A percentile compares a stretch with the other conserved stretches of the same genome.
Evolutionary conservation across 2,797 vertebrate species (phyloP).

Genomic region (Lophotriccus pileatus): DNA sequence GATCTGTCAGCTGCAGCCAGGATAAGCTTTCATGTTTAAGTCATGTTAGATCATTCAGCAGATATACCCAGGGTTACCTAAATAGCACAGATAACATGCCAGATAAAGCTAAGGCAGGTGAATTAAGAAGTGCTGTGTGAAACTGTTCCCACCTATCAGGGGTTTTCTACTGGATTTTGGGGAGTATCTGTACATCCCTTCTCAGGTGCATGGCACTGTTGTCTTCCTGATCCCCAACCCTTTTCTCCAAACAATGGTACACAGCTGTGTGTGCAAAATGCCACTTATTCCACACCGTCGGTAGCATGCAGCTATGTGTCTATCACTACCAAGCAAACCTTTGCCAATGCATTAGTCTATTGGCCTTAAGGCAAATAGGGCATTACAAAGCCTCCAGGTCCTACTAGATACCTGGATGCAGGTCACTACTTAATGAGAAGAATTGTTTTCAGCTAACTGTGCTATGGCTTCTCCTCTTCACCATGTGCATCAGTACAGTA

Average conservation of each 20-base stretch:
- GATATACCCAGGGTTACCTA: background rate
- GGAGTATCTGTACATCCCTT: background rate
- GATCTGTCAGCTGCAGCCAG: background rate
- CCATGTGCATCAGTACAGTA: background rate
- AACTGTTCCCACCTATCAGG: background rate
- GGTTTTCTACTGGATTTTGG: background rate
- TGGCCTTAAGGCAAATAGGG: background rate
- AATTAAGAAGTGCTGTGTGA: background rate
- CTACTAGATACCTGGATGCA: background rate
- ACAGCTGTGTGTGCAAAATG: background rate
- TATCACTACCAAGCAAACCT: background rate
- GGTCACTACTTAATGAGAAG: background rate
- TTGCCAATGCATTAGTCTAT: background rate
- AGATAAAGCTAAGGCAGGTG: background rate
- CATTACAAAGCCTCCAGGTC: background rate
- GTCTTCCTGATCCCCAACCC: fast-evolving
- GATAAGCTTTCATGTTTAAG: slow-evolving; percentile 8
- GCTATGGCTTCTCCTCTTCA: background rate
- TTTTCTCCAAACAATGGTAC: background rate
- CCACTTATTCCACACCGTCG: background rate
- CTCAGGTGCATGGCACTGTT: background rate
- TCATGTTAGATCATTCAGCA: background rate
- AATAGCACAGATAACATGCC: background rate
- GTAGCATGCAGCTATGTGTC: background rate
- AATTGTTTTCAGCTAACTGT: background rate